phyloP scores from a whole-genome alignment of 2,113 vertebrate genomes.

The Balaeniceps rex region DNA sequence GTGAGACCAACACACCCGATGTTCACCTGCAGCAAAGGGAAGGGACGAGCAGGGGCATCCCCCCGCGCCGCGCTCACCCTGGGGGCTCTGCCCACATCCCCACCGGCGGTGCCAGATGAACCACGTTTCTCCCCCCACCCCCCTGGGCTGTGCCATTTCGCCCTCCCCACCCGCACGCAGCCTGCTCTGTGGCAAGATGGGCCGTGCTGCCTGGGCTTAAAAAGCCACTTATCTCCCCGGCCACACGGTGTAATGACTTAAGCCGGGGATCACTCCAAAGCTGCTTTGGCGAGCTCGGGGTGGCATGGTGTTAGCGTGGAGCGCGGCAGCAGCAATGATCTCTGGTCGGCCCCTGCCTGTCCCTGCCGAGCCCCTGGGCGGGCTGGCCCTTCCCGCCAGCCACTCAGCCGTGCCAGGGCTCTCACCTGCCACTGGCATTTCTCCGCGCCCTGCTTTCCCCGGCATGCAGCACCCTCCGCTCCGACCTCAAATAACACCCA shows the following conservation, averaged over 20 bases:
- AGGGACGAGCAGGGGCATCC: background rate
- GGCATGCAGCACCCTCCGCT: accelerated
- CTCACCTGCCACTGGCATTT: background rate
- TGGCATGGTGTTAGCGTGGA: accelerated
- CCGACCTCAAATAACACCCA: background rate
- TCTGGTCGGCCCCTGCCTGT: background rate
- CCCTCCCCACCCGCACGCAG: background rate
- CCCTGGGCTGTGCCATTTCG: background rate
- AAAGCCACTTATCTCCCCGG: background rate
- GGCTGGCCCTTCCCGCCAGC: background rate
- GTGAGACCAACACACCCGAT: accelerated
- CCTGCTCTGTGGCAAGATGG: accelerated
- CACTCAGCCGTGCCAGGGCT: background rate
- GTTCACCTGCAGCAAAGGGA: background rate
- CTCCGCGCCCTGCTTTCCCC: background rate
- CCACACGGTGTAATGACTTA: background rate
- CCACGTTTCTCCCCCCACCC: background rate
- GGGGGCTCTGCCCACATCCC: background rate
- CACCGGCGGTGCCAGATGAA: accelerated
- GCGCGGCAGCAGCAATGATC: accelerated
- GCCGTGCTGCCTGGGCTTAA: background rate
- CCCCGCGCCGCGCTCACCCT: accelerated
- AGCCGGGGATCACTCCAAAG: conserved; percentile 14
- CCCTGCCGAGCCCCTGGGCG: background rate
- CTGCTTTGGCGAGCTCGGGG: background rate